Evolutionary conservation across 2,888 invertebrate species (phyloP), one percentile per base, ranked within the genome.

Genomic region (Andrena hattorfiana): DNA sequence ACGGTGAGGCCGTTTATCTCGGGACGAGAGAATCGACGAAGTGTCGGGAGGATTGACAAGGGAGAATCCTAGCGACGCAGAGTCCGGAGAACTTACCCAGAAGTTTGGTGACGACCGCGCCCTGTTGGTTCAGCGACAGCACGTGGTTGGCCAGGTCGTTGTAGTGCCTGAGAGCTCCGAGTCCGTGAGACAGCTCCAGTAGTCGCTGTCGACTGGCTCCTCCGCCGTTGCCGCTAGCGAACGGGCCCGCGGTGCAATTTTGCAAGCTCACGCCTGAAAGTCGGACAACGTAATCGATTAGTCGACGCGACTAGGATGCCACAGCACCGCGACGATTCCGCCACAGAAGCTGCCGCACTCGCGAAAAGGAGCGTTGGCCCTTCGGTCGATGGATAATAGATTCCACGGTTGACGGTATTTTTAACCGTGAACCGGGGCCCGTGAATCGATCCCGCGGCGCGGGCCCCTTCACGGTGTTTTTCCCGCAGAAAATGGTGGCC

Each of bases 131-230:
- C 73, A 94, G 86, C 81, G 97, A 97, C 75, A 98, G 95, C 95
- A 98, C 97, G 93, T 98, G 98, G 92, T 98, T 97, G 5, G 98
- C 98, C 92, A 98, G 96, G 94, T 98, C 98, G 93, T 93, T 94
- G 90, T 98, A 98, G 92, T 98, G 98, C 87, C 98, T 95, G 88
- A 98, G 95, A 71, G 94, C 94, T 7, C 87, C 98, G 96, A 95
- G 97, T 95, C 94, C 98, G 95, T 95, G 95, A 59, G 97, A 97
- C 87, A 98, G 94, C 93, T 98, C 98, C 90, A 98, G 94, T 6
- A 98, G 95, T 84, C 98, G 95, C 94, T 97, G 97, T 92, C 97
- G 97, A 1, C 97, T 97, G 26, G 91, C 86, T 68, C 92, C 92
- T 62, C 91, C 91, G 87, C 91, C 92, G 79, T 91, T 93, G 62